Percentiles rank a stretch among this genome's conserved stretches.
Evolutionary conservation across 92 coral and sea anemone genomes (phyloP).

Genomic region (Anthopleura xanthogrammica): DNA sequence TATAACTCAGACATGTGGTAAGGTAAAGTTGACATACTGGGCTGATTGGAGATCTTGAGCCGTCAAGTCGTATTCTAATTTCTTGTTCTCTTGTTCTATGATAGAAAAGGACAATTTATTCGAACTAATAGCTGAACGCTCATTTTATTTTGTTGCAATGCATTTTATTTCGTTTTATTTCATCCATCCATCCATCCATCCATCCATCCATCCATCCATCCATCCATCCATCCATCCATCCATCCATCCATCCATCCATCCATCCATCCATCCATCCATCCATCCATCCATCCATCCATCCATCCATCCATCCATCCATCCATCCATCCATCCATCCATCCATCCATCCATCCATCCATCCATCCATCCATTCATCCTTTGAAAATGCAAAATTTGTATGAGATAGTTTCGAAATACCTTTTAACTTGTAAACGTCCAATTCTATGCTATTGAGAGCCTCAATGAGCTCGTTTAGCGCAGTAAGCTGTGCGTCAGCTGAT

Average conservation of each 20-base stretch:
- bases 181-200: background rate
- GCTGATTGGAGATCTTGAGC: conserved; percentile 45
- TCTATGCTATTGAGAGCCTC: conserved; percentile 43
- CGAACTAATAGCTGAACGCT: background rate
- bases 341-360: no score
- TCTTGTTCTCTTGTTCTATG: conserved; percentile 37
- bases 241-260: no score
- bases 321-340: no score
- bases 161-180: background rate
- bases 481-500: conserved; percentile 35
- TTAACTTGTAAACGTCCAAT: conserved; percentile 46
- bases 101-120: background rate
- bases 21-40: conserved; percentile 20
- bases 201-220: background rate
- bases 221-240: background rate
- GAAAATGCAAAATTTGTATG: background rate
- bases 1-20: background rate
- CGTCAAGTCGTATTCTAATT: conserved; percentile 47
- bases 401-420: conserved; percentile 30
- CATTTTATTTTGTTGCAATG: background rate
- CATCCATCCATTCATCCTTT: no score
- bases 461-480: conserved; percentile 35
- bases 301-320: background rate
- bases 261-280: no score
- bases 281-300: background rate